Percentiles rank a stretch among this genome's conserved stretches.
phyloP scores from a whole-genome alignment of 2,797 vertebrate genomes.

The Aulostomus chinensis region DNA sequence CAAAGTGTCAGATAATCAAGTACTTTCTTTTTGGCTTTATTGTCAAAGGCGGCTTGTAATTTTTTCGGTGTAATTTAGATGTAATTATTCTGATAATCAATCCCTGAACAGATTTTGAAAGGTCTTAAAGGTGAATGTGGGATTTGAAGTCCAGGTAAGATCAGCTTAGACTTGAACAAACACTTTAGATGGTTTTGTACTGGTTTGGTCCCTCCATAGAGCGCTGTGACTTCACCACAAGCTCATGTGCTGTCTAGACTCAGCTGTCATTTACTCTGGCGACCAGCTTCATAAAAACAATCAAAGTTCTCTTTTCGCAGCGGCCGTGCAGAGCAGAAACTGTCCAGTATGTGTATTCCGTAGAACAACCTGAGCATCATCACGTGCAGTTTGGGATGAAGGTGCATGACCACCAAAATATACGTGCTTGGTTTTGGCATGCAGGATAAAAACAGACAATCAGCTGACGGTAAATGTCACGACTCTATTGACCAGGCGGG shows the following conservation, averaged over 20 bases:
- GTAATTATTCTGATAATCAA: no score
- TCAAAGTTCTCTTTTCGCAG: constrained; percentile 1
- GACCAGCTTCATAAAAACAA: neutral
- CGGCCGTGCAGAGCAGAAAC: neutral
- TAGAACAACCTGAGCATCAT: neutral
- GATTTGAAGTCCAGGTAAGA: neutral
- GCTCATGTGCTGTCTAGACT: neutral
- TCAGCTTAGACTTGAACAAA: neutral
- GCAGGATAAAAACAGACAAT: constrained; percentile 27
- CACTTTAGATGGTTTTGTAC: neutral
- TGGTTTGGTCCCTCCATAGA: neutral
- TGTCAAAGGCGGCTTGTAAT: no score
- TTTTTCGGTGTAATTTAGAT: no score
- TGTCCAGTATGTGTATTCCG: constrained; percentile 9
- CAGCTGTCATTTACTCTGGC: neutral
- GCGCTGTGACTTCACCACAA: neutral
- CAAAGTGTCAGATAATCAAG: no score
- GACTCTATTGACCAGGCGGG: constrained; percentile 6
- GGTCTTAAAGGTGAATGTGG: no score
- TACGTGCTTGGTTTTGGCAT: constrained; percentile 18
- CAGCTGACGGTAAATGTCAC: constrained; percentile 34
- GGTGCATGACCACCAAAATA: neutral
- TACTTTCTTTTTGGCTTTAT: no score
- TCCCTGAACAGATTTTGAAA: no score
- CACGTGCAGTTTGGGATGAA: neutral